Evolutionary conservation across 2,888 invertebrate species (phyloP), one percentile per base, ranked within the genome.

Genomic region (Drosophila fulvimacula): DNA sequence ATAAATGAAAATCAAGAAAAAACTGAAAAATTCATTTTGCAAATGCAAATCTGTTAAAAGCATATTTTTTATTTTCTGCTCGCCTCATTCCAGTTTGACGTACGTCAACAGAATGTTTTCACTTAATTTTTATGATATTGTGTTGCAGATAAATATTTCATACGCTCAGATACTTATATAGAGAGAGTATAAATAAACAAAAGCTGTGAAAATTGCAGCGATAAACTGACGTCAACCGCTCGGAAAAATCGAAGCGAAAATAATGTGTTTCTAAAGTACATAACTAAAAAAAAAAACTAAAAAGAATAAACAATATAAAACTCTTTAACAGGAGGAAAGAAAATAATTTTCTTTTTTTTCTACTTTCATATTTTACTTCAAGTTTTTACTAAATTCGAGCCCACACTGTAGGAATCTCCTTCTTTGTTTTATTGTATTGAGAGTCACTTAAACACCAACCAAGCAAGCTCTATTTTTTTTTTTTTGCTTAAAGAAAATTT

Each of bases 41-140:
- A 51, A 58, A 72, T 73, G 69, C 52, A 51, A 77, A 76, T 66
- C 41, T 65, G 63, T n/a, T 39, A 39, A 55, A 52, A 32, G 24
- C 34, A 19, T 34, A 21, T 5, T 3, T 17, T 42, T 21, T 32
- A n/a, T 62, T 32, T 53, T 46, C 44, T 55, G 46, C 60, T 15
- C 44, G 51, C 24, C 34, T 48, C 44, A 52, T 51, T 1, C 17
- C 24, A n/a, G 5, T 30, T 59, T 63, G 42, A 39, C 44, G 59
- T 60, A 63, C 71, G 78, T 69, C 36, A 80, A 64, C 56, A 48
- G 65, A 63, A 58, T 69, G 42, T 48, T 53, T 76, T 42, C 53
- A 68, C 65, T 80, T 61, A 52, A 76, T 61, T 76, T 76, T 65
- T 46, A 73, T 56, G 36, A 63, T 61, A 61, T 49, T 64, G 30